Evolutionary conservation across 1,140 invertebrate genomes (phyloP).

Genomic region (Meloidogyne exigua): DNA sequence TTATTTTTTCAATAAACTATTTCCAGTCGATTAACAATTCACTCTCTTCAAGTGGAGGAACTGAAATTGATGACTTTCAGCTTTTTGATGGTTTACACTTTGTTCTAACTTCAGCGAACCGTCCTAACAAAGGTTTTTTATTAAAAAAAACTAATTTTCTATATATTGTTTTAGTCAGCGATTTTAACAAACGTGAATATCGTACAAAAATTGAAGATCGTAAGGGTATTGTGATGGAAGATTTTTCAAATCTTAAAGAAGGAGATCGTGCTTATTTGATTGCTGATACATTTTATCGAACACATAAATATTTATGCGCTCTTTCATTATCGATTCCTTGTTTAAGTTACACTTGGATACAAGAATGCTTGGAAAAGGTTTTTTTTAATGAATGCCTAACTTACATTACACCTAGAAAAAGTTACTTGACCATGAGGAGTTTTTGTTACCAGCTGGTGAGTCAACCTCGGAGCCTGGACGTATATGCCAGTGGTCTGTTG

Average conservation of each 20-base stretch:
- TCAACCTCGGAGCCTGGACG: conserved; percentile 19
- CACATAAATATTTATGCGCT: conserved; percentile 59
- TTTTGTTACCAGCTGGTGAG: conserved; percentile 55
- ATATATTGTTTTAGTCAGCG: conserved; percentile 29
- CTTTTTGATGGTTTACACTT: conserved; percentile 49
- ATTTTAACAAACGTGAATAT: conserved; percentile 59
- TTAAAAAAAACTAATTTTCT: conserved; percentile 1
- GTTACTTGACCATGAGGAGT: conserved; percentile 43
- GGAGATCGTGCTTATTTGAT: conserved; percentile 44
- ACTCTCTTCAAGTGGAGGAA: background rate
- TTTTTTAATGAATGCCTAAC: background rate
- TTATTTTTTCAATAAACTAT: background rate
- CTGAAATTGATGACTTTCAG: background rate
- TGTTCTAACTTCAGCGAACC: conserved; percentile 53
- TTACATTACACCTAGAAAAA: conserved; percentile 31
- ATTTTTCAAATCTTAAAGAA: conserved; percentile 35
- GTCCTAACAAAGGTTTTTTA: conserved; percentile 32
- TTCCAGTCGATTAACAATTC: background rate
- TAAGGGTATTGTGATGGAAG: conserved; percentile 55
- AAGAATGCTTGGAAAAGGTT: conserved; percentile 48
- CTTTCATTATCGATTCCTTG: conserved; percentile 56
- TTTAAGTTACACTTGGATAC: conserved; percentile 52
- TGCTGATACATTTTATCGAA: conserved; percentile 61
- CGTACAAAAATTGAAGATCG: conserved; percentile 43
- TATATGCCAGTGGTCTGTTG: conserved; percentile 23